Base-by-base conservation (phyloP, 2,113 vertebrate species). In the Willisornis vidua region DNA sequence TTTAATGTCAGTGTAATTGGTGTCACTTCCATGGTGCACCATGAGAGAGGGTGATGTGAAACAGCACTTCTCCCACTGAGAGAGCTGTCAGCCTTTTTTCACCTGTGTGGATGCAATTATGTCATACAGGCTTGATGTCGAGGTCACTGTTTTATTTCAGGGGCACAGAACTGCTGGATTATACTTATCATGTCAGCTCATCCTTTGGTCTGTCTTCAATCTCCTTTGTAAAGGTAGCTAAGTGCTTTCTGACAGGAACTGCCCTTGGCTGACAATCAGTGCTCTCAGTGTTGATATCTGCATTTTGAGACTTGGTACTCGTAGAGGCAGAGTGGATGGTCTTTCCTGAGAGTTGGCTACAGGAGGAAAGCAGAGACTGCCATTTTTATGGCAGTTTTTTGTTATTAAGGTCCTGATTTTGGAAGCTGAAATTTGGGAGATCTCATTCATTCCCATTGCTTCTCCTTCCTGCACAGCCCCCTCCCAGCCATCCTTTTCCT, bases 21-120 rank as follows among this genome's bases (percentile, higher is more conserved):
- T 7, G 2, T 61, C 48, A 28, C 35, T 83, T 45, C 13, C 12
- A 4, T 35, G 65, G 29, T 46, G 17, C 24, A 13, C 39, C 20
- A 26, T 52, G 29, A 29, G 39, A 35, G 25, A 52, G 13, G n/a
- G 18, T 68, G 61, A 26, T 51, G 20, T 54, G 48, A 75, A 85
- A 55, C 61, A 54, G 15, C 0, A 1, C 9, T 92, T 88, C 29
- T 65, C 17, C 19, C 23, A 4, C 54, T 85, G 58, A n/a, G 67
- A 41, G 10, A n/a, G 12, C 9, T 79, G 26, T 25, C 48, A 58
- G 28, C 12, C 62, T 66, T 75, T 63, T 72, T 48, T 57, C 18
- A 3, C 22, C 25, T 48, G 16, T 2, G 2, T 51, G 25, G 12
- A 19, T 51, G 28, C 15, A 22, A 1, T 31, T 0, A 2, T 66